Evolutionary conservation across 2,797 vertebrate genomes (phyloP), one percentile per base, ranked within the genome.

Genomic region (Trematomus bernacchii): DNA sequence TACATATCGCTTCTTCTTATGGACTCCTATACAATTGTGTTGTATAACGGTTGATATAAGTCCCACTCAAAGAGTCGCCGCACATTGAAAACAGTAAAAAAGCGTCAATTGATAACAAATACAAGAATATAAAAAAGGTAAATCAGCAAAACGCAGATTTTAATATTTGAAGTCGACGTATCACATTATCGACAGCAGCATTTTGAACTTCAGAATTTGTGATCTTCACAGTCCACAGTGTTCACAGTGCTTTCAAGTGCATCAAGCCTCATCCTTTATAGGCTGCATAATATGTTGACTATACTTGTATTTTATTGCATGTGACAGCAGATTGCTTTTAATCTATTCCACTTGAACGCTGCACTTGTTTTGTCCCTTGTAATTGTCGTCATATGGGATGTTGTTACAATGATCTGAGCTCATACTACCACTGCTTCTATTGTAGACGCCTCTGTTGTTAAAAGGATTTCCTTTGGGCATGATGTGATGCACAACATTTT

Each of bases 401-500:
- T 53, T 66, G 71, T 61, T 58, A 33, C 23, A 43, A 19, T 51
- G 64, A 63, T 61, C 21, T 21, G n/a, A 47, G 27, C 43, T 27
- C 42, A 42, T 64, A 47, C 47, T 21, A n/a, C 23, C 12, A 9
- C 68, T 51, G 50, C 64, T 51, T 19, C 46, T 70, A n/a, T 48
- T 64, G 64, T 53, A 27, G 50, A 62, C 27, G 54, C 43, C 12
- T 54, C 61, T 72, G 79, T 54, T 83, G 58, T 44, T 71, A 57
- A 74, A 51, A 42, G 27, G n/a, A 73, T 85, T 83, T 75, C 21
- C n/a, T 37, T 54, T 79, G 63, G 66, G 57, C 71, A 27, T 27
- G 19, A 73, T 64, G 53, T 48, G 72, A 79, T 73, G 79, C 66
- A 60, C 53, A 54, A 66, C 59, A 54, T 82, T 85, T 73, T 69